Conservation (phyloP, 30 jellyfish, hydroid and myxozoan species). For the Turritopsis rubra region DNA sequence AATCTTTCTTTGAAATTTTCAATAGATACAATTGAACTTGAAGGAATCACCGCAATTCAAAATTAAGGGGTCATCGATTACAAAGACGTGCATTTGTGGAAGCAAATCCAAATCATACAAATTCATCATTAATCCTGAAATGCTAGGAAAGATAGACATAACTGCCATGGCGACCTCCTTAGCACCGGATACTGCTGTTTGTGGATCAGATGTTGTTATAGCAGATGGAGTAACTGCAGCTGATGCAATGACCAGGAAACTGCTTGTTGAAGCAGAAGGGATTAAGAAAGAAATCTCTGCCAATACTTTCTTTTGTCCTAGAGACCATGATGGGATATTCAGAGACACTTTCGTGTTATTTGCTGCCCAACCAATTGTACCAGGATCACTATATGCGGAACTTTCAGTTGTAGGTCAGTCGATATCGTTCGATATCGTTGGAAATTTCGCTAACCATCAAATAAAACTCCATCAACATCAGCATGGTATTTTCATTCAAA, state of each 20-base stretch:
- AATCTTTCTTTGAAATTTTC: no score
- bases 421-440: no score
- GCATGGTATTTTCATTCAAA: no score
- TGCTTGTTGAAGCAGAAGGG: slow-evolving; percentile 93
- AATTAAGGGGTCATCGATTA: slow-evolving; percentile 20
- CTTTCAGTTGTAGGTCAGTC: slow-evolving; percentile 71
- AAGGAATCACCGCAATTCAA: slow-evolving; percentile 37
- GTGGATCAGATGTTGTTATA: slow-evolving; percentile 36
- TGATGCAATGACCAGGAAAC: slow-evolving; percentile 57
- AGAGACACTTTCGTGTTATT: slow-evolving; percentile 30
- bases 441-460: no score
- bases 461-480: no score
- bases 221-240: slow-evolving; percentile 41
- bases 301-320: slow-evolving; percentile 65
- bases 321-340: slow-evolving; percentile 29
- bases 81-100: slow-evolving; percentile 59
- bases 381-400: slow-evolving; percentile 53
- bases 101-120: slow-evolving; percentile 52
- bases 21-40: slow-evolving; percentile 49
- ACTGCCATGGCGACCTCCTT: slow-evolving; percentile 56
- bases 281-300: slow-evolving; percentile 57
- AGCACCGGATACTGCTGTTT: slow-evolving; percentile 27
- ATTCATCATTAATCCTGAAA: slow-evolving; percentile 58
- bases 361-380: slow-evolving; percentile 41
- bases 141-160: slow-evolving; percentile 54